Conservation (phyloP, 2,888 invertebrate genomes). For the Drosophila eohydei region DNA sequence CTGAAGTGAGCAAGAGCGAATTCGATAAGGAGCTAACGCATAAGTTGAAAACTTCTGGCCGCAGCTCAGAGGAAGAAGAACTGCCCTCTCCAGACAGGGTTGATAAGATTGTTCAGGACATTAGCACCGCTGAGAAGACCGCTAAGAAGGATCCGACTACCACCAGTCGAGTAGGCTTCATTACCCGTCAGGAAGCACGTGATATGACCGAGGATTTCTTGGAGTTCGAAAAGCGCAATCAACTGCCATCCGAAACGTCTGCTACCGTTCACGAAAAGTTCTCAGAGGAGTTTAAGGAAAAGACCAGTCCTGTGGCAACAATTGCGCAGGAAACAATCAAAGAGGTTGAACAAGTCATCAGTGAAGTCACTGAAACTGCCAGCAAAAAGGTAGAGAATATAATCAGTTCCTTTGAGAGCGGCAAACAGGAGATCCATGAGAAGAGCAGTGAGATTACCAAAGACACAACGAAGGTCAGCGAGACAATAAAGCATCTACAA, state of each 20-base stretch:
- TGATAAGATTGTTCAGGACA: conserved; percentile 71
- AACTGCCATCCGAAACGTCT: conserved; percentile 61
- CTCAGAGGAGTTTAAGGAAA: conserved; percentile 75
- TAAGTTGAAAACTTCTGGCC: conserved; percentile 83
- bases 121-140: conserved; percentile 64
- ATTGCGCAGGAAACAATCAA: conserved; percentile 61
- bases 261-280: conserved; percentile 71
- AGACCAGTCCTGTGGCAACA: conserved; percentile 47
- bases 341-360: conserved; percentile 68
- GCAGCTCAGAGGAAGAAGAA: conserved; percentile 77
- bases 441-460: conserved; percentile 24
- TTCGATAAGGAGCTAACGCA: conserved; percentile 84
- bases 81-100: conserved; percentile 65
- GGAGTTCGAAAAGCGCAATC: conserved; percentile 76
- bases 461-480: conserved; percentile 68
- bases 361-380: conserved; percentile 68
- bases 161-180: conserved; percentile 55
- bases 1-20: conserved; percentile 83
- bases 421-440: conserved; percentile 47
- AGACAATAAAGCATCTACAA: conserved; percentile 66
- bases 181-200: conserved; percentile 76
- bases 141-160: conserved; percentile 55
- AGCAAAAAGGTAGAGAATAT: conserved; percentile 77
- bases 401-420: conserved; percentile 72
- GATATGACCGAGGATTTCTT: conserved; percentile 82